Conservation (phyloP, 1,140 invertebrate species). For the Drosophila novamexicana region DNA sequence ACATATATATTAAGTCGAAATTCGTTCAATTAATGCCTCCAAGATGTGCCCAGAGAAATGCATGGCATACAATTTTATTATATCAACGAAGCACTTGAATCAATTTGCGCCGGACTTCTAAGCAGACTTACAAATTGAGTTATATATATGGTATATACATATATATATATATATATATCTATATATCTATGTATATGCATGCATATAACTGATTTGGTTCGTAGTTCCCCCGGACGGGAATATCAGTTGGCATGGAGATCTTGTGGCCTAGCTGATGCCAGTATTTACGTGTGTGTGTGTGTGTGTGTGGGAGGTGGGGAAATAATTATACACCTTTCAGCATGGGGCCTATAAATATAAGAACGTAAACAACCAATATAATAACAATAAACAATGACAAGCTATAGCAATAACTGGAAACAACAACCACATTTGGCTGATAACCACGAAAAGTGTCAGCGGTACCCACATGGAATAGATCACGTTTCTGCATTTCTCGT, state of each 20-base stretch:
- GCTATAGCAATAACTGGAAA: constrained; percentile 32
- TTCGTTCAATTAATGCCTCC: constrained; percentile 54
- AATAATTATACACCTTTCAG: constrained; percentile 52
- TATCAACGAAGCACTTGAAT: constrained; percentile 52
- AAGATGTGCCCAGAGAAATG: constrained; percentile 42
- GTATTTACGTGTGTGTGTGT: background rate
- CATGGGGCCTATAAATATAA: constrained; percentile 47
- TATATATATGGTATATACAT: too few relatives aligned
- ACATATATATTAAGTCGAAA: background rate
- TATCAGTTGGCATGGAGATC: constrained; percentile 20
- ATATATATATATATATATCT: background rate
- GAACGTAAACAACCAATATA: constrained; percentile 16
- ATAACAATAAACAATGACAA: constrained; percentile 46
- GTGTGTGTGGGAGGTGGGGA: constrained; percentile 18
- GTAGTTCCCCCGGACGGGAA: constrained; percentile 2
- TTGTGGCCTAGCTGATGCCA: constrained; percentile 1
- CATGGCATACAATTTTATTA: constrained; percentile 75
- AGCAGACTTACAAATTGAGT: background rate
- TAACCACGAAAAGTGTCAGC: constrained; percentile 64
- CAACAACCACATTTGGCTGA: constrained; percentile 62
- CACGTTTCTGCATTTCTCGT: constrained; percentile 78
- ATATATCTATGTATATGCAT: background rate
- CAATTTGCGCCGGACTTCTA: constrained; percentile 41
- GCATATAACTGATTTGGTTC: constrained; percentile 7
- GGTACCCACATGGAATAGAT: constrained; percentile 71